Percentiles rank a stretch among this genome's conserved stretches.
Evolutionary conservation across 1,140 invertebrate genomes (phyloP).

Genomic region (Tachypleus tridentatus): DNA sequence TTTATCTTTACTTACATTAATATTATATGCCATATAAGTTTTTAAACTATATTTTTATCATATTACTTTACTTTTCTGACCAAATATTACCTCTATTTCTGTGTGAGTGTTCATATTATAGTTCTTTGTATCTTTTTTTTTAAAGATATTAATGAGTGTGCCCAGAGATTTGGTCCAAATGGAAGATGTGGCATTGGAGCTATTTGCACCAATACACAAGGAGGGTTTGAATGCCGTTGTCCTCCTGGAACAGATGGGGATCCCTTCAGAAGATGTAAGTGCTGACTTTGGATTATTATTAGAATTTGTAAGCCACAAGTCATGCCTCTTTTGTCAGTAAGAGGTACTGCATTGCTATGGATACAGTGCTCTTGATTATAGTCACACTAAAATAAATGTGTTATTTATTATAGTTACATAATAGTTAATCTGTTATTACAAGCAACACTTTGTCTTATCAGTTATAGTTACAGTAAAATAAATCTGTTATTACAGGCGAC

Average conservation of each 20-base stretch:
- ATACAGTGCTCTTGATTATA: too few relatives aligned
- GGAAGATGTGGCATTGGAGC: constrained; percentile 62
- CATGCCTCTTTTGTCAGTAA: too few relatives aligned
- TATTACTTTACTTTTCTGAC: too few relatives aligned
- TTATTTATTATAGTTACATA: too few relatives aligned
- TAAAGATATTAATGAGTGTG: constrained; percentile 70
- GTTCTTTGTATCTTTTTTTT: constrained; percentile 6
- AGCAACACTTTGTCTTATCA: too few relatives aligned
- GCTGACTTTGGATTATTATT: background rate
- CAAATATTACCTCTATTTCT: constrained; percentile 7
- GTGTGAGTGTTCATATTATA: constrained; percentile 3
- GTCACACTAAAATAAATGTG: too few relatives aligned
- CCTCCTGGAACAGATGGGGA: constrained; percentile 65
- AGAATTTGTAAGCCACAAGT: too few relatives aligned
- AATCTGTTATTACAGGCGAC: background rate
- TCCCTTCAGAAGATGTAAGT: constrained; percentile 55
- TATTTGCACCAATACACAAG: constrained; percentile 60
- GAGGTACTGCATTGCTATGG: too few relatives aligned
- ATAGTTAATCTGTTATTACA: too few relatives aligned
- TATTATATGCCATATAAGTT: too few relatives aligned
- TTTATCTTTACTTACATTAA: too few relatives aligned
- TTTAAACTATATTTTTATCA: too few relatives aligned
- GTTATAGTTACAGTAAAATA: background rate
- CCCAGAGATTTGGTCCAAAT: constrained; percentile 30
- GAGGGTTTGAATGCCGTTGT: constrained; percentile 64